Evolutionary conservation across 1,140 invertebrate species (phyloP).

Genomic region (Micrasema minimum): DNA sequence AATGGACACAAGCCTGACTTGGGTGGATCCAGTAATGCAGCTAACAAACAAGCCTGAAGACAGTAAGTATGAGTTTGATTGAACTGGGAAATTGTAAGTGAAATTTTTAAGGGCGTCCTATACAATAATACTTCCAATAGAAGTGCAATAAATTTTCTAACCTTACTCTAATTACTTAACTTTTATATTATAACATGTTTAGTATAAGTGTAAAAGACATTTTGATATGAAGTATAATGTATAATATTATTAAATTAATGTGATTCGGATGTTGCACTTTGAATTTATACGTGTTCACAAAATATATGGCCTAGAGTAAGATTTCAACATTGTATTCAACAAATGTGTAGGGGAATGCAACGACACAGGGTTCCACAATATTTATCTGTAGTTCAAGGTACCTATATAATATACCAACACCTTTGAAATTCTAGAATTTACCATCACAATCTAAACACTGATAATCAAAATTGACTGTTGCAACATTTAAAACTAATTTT

Average conservation of each 20-base stretch:
- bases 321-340: neutral
- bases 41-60: too few species aligned
- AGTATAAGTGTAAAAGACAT: constrained; percentile 16
- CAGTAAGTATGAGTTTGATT: too few species aligned
- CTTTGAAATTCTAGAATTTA: too few species aligned
- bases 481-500: too few species aligned
- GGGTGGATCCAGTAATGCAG: too few species aligned
- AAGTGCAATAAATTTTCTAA: neutral
- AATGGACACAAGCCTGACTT: too few species aligned
- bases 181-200: neutral
- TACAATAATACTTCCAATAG: constrained; percentile 6
- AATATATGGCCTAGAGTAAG: constrained; percentile 30
- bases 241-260: constrained; percentile 19
- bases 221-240: constrained; percentile 36
- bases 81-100: neutral
- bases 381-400: constrained; percentile 1
- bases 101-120: neutral
- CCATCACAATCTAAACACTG: too few species aligned
- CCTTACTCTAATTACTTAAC: constrained; percentile 4
- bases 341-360: constrained; percentile 27
- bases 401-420: neutral
- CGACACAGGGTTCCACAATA: constrained; percentile 31
- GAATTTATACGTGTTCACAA: constrained; percentile 39
- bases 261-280: constrained; percentile 38
- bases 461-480: too few species aligned